Evolutionary conservation across 2,888 invertebrate genomes (phyloP).

Genomic region (Pollenia labialis): DNA sequence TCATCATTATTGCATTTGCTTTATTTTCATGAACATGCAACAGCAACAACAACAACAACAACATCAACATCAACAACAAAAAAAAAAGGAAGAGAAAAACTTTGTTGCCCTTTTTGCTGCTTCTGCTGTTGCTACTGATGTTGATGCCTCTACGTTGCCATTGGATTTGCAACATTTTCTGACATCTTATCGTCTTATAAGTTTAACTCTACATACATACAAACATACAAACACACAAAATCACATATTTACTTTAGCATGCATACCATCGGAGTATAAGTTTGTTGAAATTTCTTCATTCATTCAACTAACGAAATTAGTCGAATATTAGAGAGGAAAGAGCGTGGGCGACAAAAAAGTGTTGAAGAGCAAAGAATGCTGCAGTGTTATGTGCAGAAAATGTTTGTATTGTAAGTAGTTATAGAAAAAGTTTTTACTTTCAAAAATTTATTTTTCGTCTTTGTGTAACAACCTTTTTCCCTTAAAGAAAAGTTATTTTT

Average conservation of each 20-base stretch:
- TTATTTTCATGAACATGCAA: conserved; percentile 41
- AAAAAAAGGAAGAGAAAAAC: background rate
- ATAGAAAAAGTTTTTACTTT: conserved; percentile 27
- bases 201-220: conserved; percentile 31
- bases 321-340: background rate
- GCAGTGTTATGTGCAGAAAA: background rate
- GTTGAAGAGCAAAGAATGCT: background rate
- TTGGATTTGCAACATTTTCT: conserved; percentile 50
- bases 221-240: background rate
- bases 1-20: conserved; percentile 38
- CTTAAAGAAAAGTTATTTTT: background rate
- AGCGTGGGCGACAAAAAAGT: background rate
- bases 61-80: background rate
- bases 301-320: conserved; percentile 13
- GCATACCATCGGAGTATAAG: background rate
- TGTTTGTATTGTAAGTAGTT: background rate
- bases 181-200: conserved; percentile 52
- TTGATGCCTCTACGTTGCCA: background rate
- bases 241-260: too few relatives aligned
- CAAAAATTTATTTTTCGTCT: background rate
- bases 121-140: background rate
- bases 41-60: background rate
- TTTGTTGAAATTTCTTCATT: conserved; percentile 44
- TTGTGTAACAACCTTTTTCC: background rate
- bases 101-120: background rate